phyloP scores from a whole-genome alignment of 2,113 vertebrate genomes.

The Saccopteryx bilineata region DNA sequence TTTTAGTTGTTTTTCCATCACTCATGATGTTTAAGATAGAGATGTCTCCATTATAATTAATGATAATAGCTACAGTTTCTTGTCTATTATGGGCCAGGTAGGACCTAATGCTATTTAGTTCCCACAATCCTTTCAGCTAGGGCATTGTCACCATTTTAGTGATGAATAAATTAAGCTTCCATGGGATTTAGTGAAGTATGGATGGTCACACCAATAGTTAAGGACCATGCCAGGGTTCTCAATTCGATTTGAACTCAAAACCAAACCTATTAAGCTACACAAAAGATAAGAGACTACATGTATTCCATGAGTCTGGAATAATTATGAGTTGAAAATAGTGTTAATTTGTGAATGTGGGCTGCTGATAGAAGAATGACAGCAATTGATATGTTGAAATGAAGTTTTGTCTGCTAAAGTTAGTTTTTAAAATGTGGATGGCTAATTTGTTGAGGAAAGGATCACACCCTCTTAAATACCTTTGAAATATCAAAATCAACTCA shows the following conservation, averaged over 20 bases:
- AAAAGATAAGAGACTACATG: background rate
- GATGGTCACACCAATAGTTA: background rate
- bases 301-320: background rate
- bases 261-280: background rate
- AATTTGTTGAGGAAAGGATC: conserved; percentile 14
- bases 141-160: conserved; percentile 12
- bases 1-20: background rate
- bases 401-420: background rate
- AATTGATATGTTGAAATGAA: conserved; percentile 32
- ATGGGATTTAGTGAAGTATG: conserved; percentile 33
- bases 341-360: background rate
- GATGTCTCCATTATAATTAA: conserved; percentile 33
- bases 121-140: background rate
- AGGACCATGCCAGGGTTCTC: background rate
- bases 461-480: background rate
- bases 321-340: background rate
- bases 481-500: background rate
- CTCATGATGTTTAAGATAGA: background rate
- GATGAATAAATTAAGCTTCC: conserved; percentile 30
- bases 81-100: background rate
- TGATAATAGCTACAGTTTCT: conserved; percentile 14
- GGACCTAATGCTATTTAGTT: conserved; percentile 4
- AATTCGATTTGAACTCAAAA: conserved; percentile 41
- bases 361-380: background rate
- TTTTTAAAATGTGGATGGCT: conserved; percentile 30